phyloP scores from a whole-genome alignment of 1,140 invertebrate species.

The Aethina tumida region DNA sequence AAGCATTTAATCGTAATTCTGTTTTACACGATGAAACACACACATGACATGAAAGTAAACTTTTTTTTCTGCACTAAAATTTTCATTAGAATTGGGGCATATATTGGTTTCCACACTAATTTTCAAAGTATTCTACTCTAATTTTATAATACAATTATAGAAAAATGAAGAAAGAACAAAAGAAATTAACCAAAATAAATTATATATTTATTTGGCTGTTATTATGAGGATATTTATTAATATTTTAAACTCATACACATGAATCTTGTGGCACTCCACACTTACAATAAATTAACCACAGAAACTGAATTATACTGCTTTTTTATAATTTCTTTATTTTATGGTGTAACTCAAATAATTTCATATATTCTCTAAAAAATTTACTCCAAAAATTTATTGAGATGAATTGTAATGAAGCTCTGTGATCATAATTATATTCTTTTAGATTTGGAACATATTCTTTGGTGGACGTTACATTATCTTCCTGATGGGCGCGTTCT shows the following conservation, averaged over 20 bases:
- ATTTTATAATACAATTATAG: too few relatives aligned
- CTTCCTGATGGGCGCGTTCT: constrained; percentile 95
- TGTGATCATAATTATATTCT: constrained; percentile 14
- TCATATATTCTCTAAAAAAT: constrained; percentile 1
- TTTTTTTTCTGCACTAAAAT: constrained; percentile 11
- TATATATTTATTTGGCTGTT: background rate
- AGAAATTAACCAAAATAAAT: background rate
- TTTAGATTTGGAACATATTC: constrained; percentile 92
- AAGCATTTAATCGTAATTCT: too few relatives aligned
- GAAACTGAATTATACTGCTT: background rate
- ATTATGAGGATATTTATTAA: background rate
- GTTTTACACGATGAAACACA: too few relatives aligned
- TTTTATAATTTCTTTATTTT: background rate
- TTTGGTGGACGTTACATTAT: constrained; percentile 98
- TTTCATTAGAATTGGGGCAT: background rate
- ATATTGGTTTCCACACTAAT: too few relatives aligned
- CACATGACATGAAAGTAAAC: too few relatives aligned
- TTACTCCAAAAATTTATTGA: background rate
- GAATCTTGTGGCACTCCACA: background rate
- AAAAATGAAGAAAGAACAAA: too few relatives aligned
- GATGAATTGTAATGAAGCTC: constrained; percentile 5
- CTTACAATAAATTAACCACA: background rate
- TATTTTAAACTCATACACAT: background rate
- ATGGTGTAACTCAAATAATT: background rate
- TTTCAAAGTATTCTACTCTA: constrained; percentile 2